These are phyloP conservation scores for Epinotia bilunana DNA, from an alignment of 2,888 invertebrate genomes.

Conservation along the genomic window DNA sequence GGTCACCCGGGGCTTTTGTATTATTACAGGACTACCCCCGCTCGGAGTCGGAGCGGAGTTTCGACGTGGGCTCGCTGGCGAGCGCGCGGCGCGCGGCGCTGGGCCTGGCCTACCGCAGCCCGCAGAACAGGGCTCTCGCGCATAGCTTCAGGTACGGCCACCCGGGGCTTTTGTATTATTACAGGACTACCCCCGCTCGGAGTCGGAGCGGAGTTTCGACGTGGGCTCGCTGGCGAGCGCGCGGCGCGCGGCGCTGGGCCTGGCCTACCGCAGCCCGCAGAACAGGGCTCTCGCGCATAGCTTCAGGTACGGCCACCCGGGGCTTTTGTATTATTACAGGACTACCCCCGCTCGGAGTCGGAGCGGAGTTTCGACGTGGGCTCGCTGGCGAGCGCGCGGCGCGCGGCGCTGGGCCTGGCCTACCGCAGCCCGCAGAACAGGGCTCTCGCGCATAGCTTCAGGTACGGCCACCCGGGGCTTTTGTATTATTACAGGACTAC, in stretches of 20 bases:
- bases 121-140: slow-evolving; percentile 91
- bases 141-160: slow-evolving; percentile 88
- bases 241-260: slow-evolving; percentile 85
- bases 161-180: background rate
- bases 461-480: slow-evolving; percentile 57
- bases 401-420: slow-evolving; percentile 87
- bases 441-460: slow-evolving; percentile 92
- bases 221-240: slow-evolving; percentile 87
- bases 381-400: slow-evolving; percentile 86
- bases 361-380: slow-evolving; percentile 90
- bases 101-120: slow-evolving; percentile 88
- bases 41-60: slow-evolving; percentile 92
- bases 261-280: slow-evolving; percentile 90
- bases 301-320: slow-evolving; percentile 81
- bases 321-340: background rate
- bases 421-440: slow-evolving; percentile 91
- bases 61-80: slow-evolving; percentile 87
- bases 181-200: slow-evolving; percentile 90
- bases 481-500: slow-evolving; percentile 76
- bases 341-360: slow-evolving; percentile 91
- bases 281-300: slow-evolving; percentile 92
- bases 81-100: slow-evolving; percentile 86
- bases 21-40: slow-evolving; percentile 86
- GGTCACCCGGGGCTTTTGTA: background rate
- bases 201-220: slow-evolving; percentile 91